phyloP scores from a whole-genome alignment of 2,113 vertebrate genomes.

The Dermatemys mawii region DNA sequence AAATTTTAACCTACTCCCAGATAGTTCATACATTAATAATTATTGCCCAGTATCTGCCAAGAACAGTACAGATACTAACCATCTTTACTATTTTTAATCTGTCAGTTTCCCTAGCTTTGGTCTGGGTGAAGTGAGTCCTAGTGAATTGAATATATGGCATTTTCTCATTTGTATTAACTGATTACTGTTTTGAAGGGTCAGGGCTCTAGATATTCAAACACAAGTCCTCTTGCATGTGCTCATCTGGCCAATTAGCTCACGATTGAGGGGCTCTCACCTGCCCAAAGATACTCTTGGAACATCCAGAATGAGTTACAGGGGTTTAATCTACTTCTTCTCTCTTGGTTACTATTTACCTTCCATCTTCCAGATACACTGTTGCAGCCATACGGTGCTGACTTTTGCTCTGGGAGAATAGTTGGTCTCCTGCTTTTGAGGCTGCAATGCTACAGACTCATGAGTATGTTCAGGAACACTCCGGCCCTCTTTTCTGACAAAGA shows the following conservation, averaged over 20 bases:
- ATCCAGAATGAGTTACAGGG: not conserved
- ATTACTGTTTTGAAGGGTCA: slow-evolving; percentile 14
- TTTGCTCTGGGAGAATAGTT: not conserved
- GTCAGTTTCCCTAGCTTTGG: not conserved
- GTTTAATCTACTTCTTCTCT: not conserved
- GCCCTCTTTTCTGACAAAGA: not conserved
- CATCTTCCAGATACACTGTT: not conserved
- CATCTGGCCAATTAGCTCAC: not conserved
- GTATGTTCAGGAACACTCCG: not conserved
- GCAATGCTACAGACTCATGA: not conserved
- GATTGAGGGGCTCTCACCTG: not conserved
- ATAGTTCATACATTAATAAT: slow-evolving; percentile 39
- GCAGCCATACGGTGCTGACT: rapidly evolving
- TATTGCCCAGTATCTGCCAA: not conserved
- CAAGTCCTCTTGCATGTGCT: not conserved
- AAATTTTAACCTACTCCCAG: not conserved
- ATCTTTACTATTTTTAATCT: not conserved
- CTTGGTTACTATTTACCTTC: slow-evolving; percentile 8
- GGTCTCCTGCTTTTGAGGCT: not conserved
- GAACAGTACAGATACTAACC: not conserved
- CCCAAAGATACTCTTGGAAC: not conserved
- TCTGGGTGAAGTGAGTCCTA: not conserved
- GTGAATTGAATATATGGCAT: not conserved
- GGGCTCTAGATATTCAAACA: slow-evolving; percentile 16
- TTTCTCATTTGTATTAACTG: not conserved